Percentiles rank a stretch among this genome's conserved stretches.
Evolutionary conservation across 2,888 invertebrate species (phyloP).

Genomic region (Andrena chrysosceles): DNA sequence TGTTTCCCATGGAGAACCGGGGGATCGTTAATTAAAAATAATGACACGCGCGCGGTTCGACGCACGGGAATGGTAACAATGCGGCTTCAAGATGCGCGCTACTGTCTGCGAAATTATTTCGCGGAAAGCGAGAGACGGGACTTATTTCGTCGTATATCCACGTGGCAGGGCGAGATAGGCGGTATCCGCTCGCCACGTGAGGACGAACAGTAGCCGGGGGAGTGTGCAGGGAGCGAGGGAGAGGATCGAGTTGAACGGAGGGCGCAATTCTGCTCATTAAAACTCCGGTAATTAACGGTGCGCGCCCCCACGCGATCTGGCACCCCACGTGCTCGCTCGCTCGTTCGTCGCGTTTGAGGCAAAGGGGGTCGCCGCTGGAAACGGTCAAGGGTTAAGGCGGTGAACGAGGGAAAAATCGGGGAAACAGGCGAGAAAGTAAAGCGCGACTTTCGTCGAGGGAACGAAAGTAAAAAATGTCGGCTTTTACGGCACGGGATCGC

Average conservation of each 20-base stretch:
- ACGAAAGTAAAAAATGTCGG: neutral
- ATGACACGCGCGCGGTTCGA: constrained; percentile 63
- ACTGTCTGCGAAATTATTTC: constrained; percentile 62
- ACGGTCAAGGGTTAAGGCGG: constrained; percentile 43
- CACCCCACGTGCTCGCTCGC: constrained; percentile 47
- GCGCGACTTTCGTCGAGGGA: neutral
- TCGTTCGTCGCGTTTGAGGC: constrained; percentile 47
- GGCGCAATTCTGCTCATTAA: constrained; percentile 74
- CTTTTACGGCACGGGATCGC: neutral
- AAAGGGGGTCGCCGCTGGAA: constrained; percentile 39
- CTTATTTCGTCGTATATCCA: constrained; percentile 37
- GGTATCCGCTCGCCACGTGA: constrained; percentile 66
- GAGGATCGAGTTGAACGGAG: constrained; percentile 54
- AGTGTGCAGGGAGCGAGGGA: constrained; percentile 15
- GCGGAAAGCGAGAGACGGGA: constrained; percentile 30
- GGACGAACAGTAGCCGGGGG: constrained; percentile 48
- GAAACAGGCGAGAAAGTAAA: neutral
- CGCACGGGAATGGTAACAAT: constrained; percentile 57
- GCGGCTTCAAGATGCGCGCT: constrained; percentile 53
- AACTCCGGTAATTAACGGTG: constrained; percentile 75
- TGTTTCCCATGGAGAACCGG: constrained; percentile 55
- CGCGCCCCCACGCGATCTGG: constrained; percentile 50
- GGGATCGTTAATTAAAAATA: constrained; percentile 73
- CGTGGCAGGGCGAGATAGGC: constrained; percentile 61
- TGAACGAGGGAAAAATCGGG: constrained; percentile 17